Evolutionary conservation across 2,888 invertebrate species (phyloP), one percentile per base, ranked within the genome.

Genomic region (Malacosoma neustria): DNA sequence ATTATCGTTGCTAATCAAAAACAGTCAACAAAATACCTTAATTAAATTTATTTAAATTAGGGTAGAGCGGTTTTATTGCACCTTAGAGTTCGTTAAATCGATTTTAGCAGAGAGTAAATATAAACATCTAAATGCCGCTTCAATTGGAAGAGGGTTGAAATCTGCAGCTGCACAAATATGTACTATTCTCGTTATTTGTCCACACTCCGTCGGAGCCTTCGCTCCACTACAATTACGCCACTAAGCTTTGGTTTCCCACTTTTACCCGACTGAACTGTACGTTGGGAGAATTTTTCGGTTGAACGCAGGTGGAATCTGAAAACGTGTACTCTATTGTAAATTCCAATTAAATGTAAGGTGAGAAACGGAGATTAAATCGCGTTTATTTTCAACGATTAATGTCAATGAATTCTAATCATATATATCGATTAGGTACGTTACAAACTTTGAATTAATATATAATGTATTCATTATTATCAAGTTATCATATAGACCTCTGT

Each of bases 111-210:
- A 60, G 61, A 57, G 52, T 55, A 56, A 49, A 44, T 45, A n/a
- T 43, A 39, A 44, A 44, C 22, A 3, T 9, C 22, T 7, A 22
- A 22, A 22, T 3, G 5, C 6, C 22, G 5, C 9, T 3, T 7
- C 4, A 22, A 5, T 22, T 3, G 22, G 5, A 22, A 6, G 9
- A 7, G 22, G 22, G 5, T 22, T 9, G 22, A 22, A 22, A 46
- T 48, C 53, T 39, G 54, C 76, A 77, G 74, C 77, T 77, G 76
- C 63, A 68, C 72, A 74, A 79, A 76, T 61, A n/a, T n/a, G n/a
- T n/a, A 76, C 69, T 69, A 68, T 61, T 60, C 66, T 63, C 65
- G 64, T 68, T 74, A 68, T 79, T 77, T 79, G 73, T 72, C 66
- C 63, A 70, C 65, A 66, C 63, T 64, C 64, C 56, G 59, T 69